Evolutionary conservation across 2,113 vertebrate species (phyloP), one percentile per base, ranked within the genome.

Genomic region (Cyphomyrus discorhynchus): DNA sequence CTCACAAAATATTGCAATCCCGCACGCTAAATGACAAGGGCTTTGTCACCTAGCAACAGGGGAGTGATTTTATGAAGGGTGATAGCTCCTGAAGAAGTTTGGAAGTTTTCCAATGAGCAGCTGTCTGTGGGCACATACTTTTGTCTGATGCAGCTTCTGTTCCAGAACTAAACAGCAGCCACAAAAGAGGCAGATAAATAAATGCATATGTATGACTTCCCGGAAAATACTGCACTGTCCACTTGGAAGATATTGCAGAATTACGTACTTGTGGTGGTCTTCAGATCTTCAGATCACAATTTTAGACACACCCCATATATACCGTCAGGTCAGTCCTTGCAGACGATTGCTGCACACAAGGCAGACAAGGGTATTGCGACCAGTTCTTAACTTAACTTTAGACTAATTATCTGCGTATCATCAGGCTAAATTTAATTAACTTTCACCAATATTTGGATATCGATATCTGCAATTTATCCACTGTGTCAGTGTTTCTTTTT

Each of bases 351-450:
- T 21, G 42, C 82, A 13, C 45, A 11, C 24, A 9, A 31, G 10
- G 8, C 11, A 62, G 70, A 24, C 42, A 52, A 35, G 47, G 88
- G 21, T 35, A 31, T 77, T 24, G 21, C 0, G 42, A 49, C 15
- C 17, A 21, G 45, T 53, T 46, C 49, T 39, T 88, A 39, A 88
- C 31, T 77, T 80, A 19, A 27, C 21, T 56, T 83, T 83, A 66
- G 42, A 39, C 62, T 9, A 50, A 52, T 86, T 74, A 87, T 86
- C 58, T 21, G 50, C 24, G 7, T 35, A 39, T 87, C 17, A 50
- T 86, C 9, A n/a, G 19, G 86, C 86, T 21, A 84, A 8, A 50
- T 90, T 62, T 90, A 35, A 87, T 87, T 87, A 86, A 89, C 21
- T 62, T 87, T 90, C 56, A 86, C 10, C 42, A 15, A 53, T 24